A percentile compares a stretch with the other conserved stretches of the same genome.
Evolutionary conservation across 2,888 invertebrate genomes (phyloP).

Genomic region (Drosophila mulleri): DNA sequence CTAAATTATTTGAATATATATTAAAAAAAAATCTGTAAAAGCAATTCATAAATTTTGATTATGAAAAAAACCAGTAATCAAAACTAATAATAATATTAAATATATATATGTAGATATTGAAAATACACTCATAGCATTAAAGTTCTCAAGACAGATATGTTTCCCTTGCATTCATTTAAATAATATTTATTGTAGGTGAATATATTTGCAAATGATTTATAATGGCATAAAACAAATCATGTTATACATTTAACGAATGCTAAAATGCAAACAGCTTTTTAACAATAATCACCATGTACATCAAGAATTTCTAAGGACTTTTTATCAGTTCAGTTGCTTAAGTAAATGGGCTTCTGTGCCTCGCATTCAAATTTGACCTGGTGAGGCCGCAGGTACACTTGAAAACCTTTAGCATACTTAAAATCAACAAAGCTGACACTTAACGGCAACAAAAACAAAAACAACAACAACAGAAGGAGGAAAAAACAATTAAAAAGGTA

Average conservation of each 20-base stretch:
- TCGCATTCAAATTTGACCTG: slow-evolving; percentile 56
- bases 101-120: no score
- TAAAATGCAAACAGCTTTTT: background rate
- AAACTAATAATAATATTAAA: no score
- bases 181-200: background rate
- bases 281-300: no score
- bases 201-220: no score
- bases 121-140: no score
- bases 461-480: slow-evolving; percentile 28
- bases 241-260: background rate
- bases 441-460: slow-evolving; percentile 21
- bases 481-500: slow-evolving; percentile 67
- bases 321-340: slow-evolving; percentile 1
- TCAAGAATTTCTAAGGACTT: background rate
- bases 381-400: slow-evolving; percentile 37
- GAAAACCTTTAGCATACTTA: slow-evolving; percentile 44
- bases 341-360: slow-evolving; percentile 19
- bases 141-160: no score
- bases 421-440: slow-evolving; percentile 60
- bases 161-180: background rate
- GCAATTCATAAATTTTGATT: no score
- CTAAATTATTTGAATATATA: no score
- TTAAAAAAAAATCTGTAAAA: no score
- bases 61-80: no score
- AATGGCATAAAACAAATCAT: background rate